phyloP scores from a whole-genome alignment of 2,797 vertebrate genomes.

The Yasuhikotakia modesta region DNA sequence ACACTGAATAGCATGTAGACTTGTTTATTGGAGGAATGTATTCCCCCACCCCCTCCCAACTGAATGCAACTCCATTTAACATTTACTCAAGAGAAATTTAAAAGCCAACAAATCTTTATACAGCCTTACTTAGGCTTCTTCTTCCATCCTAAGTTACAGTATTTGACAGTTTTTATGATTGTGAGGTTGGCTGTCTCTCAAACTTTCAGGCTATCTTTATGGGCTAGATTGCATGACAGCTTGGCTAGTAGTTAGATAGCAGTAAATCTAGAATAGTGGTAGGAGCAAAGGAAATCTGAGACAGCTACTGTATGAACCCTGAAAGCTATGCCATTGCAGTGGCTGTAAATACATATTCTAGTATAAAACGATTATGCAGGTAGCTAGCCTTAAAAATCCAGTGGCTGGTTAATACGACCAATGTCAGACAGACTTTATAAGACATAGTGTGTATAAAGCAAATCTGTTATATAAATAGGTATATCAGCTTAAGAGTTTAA shows the following conservation, averaged over 20 bases:
- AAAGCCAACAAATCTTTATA: neutral
- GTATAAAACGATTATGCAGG: neutral
- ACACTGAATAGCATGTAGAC: constrained; percentile 73
- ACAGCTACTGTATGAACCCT: neutral
- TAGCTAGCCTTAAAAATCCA: neutral
- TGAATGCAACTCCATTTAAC: neutral
- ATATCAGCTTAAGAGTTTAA: neutral
- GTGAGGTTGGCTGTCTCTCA: neutral
- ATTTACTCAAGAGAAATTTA: neutral
- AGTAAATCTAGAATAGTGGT: neutral
- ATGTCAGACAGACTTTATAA: neutral
- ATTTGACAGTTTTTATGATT: neutral
- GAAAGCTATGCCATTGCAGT: neutral
- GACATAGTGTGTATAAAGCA: neutral
- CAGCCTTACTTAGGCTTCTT: neutral
- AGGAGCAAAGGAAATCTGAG: neutral
- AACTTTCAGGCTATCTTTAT: neutral
- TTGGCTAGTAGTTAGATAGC: constrained; percentile 2
- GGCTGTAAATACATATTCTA: neutral
- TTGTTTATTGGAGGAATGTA: constrained; percentile 74
- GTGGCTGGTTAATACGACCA: neutral
- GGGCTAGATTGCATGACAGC: neutral
- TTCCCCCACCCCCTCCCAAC: constrained; percentile 29
- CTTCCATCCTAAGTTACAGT: neutral
- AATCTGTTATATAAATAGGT: neutral